A percentile compares a stretch with the other conserved stretches of the same genome.
Conservation (phyloP, 92 coral and sea anemone genomes). For the Phenganax subtilis region DNA sequence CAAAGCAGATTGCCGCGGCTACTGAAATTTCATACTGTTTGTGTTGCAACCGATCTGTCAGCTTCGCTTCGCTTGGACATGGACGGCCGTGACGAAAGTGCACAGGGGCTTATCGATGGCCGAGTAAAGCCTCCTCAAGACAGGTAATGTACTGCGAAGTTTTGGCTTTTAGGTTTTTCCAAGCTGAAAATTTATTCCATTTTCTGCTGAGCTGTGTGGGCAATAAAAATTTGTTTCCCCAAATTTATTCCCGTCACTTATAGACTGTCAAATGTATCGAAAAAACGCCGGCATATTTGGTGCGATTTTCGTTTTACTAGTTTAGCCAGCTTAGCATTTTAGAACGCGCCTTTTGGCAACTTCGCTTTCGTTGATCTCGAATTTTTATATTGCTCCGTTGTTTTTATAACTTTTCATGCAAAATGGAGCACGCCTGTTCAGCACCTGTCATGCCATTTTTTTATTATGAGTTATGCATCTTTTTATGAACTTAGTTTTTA, state of each 20-base stretch:
- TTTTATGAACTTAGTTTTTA: too few species aligned
- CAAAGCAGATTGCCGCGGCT: neutral
- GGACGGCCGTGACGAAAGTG: constrained; percentile 23
- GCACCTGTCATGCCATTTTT: too few species aligned
- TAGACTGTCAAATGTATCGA: neutral
- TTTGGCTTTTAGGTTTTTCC: constrained; percentile 6
- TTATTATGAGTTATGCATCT: too few species aligned
- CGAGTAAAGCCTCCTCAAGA: constrained; percentile 20
- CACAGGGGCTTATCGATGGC: constrained; percentile 12
- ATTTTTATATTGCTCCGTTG: too few species aligned
- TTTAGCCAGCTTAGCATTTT: too few species aligned
- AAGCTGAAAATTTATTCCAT: constrained; percentile 12
- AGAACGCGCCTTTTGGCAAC: too few species aligned
- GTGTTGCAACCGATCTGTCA: constrained; percentile 19
- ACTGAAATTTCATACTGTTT: neutral
- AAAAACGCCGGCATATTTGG: too few species aligned
- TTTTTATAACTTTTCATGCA: too few species aligned
- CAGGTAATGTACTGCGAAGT: constrained; percentile 21
- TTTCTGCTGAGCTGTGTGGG: constrained; percentile 5
- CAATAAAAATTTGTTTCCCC: too few species aligned
- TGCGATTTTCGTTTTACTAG: too few species aligned
- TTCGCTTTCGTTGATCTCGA: too few species aligned
- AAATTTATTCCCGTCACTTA: neutral
- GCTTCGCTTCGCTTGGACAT: neutral
- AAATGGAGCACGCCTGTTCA: too few species aligned